Conservation (phyloP, 35 echinoderm and acorn worm genomes). For the Ophioderma brevispina region DNA sequence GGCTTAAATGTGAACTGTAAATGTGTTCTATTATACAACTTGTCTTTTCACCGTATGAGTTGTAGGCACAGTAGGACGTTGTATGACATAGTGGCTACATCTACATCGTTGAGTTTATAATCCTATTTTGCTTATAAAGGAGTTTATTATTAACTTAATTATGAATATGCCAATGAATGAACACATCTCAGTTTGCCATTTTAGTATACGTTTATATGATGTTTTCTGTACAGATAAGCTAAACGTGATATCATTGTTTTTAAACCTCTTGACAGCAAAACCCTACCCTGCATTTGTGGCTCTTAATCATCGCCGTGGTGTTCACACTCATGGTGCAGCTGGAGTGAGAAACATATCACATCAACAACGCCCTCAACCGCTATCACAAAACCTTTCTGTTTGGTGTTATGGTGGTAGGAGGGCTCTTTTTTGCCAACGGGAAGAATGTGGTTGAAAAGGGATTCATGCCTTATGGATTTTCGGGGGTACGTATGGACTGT, state of each 20-base stretch:
- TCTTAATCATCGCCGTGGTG: slow-evolving; percentile 68
- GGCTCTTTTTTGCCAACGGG: slow-evolving; percentile 78
- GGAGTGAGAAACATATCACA: slow-evolving; percentile 91
- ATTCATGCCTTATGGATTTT: slow-evolving; percentile 74
- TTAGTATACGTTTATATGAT: too few species aligned
- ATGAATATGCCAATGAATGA: too few species aligned
- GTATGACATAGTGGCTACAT: too few species aligned
- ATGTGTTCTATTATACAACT: too few species aligned
- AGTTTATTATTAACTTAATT: too few species aligned
- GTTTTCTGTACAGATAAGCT: not conserved
- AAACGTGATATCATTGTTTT: not conserved
- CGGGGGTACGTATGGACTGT: too few species aligned
- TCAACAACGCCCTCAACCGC: slow-evolving; percentile 95
- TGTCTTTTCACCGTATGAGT: too few species aligned
- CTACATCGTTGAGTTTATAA: too few species aligned
- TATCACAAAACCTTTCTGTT: slow-evolving; percentile 77
- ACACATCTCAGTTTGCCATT: too few species aligned
- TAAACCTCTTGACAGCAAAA: slow-evolving; percentile 54
- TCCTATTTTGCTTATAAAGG: too few species aligned
- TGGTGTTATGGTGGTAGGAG: slow-evolving; percentile 89
- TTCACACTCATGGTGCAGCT: slow-evolving; percentile 79
- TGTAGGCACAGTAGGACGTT: too few species aligned
- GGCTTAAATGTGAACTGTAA: too few species aligned
- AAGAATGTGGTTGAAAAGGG: slow-evolving; percentile 71
- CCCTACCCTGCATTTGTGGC: slow-evolving; percentile 93